Evolutionary conservation across 2,113 vertebrate species (phyloP).

Genomic region (Trachemys scripta): DNA sequence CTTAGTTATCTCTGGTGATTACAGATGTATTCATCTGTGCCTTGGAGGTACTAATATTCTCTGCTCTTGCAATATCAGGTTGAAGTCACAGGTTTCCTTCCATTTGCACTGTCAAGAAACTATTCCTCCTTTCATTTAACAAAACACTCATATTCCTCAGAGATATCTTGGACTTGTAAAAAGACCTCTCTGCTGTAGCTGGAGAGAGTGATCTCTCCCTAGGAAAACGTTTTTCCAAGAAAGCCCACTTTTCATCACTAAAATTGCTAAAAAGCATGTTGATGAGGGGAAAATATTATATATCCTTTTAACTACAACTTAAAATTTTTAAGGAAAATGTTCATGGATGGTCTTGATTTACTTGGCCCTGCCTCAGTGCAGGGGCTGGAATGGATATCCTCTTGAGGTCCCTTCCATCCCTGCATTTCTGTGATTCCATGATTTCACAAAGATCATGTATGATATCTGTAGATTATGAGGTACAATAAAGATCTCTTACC

Average conservation of each 20-base stretch:
- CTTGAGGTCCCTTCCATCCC: not conserved
- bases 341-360: not conserved
- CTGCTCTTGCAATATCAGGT: not conserved
- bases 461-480: not conserved
- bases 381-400: not conserved
- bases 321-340: not conserved
- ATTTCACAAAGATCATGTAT: not conserved
- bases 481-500: not conserved
- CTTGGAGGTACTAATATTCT: not conserved
- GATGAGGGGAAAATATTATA: not conserved
- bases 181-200: not conserved
- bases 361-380: not conserved
- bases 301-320: accelerated
- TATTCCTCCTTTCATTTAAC: not conserved
- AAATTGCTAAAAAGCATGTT: not conserved
- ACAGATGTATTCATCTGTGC: not conserved
- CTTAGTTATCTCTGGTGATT: not conserved
- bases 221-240: accelerated
- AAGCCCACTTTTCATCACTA: not conserved
- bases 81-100: not conserved
- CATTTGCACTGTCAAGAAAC: not conserved
- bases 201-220: not conserved
- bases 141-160: not conserved
- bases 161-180: not conserved
- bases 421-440: not conserved